Conservation (phyloP, 2,797 vertebrate genomes). For the Sylvia borin region DNA sequence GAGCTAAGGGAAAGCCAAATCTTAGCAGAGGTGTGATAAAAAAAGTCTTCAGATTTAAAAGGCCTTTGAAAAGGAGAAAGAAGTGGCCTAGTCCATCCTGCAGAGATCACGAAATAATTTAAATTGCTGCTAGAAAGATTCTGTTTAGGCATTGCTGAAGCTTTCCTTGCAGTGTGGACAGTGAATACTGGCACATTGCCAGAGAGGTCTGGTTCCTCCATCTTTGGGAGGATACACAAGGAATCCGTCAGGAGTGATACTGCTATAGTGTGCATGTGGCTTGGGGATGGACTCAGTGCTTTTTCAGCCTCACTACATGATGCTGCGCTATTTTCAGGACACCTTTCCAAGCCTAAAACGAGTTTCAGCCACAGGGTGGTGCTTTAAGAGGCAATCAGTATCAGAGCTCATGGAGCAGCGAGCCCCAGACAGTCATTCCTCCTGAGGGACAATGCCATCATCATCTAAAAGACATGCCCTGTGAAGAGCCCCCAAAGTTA, state of each 20-base stretch:
- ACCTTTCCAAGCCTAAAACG: not conserved
- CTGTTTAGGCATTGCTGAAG: not conserved
- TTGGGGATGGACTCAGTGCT: not conserved
- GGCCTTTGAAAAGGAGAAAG: not conserved
- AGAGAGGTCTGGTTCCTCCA: not conserved
- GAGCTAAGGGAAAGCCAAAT: not conserved
- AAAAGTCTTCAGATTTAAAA: not conserved
- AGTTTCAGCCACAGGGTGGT: not conserved
- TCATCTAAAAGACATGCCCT: not conserved
- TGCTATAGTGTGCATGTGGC: not conserved
- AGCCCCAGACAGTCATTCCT: not conserved
- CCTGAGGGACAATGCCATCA: not conserved
- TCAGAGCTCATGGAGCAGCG: rapidly evolving
- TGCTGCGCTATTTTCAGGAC: rapidly evolving
- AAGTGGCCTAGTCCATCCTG: not conserved
- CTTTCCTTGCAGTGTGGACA: not conserved
- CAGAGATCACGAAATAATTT: not conserved
- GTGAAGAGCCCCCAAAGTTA: not conserved
- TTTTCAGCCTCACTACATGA: not conserved
- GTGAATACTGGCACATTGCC: not conserved
- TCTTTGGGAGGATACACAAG: not conserved
- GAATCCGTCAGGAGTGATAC: not conserved
- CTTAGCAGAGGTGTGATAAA: not conserved
- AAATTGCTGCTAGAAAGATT: not conserved
- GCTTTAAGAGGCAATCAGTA: not conserved